These are phyloP conservation scores for Hypsibius dujardini DNA, from an alignment of 1,140 invertebrate species.

Conservation along the genomic window DNA sequence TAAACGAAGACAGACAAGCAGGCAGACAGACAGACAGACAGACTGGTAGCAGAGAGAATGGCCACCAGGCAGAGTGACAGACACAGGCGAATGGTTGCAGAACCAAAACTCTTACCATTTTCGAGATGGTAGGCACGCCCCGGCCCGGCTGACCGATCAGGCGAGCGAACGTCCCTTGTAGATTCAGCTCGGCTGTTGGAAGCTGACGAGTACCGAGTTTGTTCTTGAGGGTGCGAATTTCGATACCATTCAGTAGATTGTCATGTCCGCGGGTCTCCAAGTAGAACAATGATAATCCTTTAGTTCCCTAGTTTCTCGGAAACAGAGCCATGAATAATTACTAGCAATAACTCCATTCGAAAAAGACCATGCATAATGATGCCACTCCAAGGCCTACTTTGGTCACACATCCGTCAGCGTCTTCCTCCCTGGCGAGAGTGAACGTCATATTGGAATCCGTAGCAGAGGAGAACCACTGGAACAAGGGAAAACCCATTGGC, in stretches of 20 bases:
- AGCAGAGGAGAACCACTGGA: slow-evolving; percentile 44
- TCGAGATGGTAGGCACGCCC: slow-evolving; percentile 40
- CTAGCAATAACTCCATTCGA: too few species aligned
- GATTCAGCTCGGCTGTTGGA: slow-evolving; percentile 43
- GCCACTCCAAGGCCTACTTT: too few species aligned
- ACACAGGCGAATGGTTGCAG: too few species aligned
- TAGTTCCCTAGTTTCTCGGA: too few species aligned
- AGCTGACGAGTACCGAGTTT: slow-evolving; percentile 43
- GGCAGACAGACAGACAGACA: too few species aligned
- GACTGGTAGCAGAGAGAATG: too few species aligned
- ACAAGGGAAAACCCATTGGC: too few species aligned
- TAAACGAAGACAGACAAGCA: too few species aligned
- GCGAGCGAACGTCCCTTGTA: slow-evolving; percentile 38
- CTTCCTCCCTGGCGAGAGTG: slow-evolving; percentile 39
- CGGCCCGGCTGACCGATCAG: slow-evolving; percentile 36
- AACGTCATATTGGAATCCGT: slow-evolving; percentile 43
- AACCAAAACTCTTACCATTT: slow-evolving; percentile 41
- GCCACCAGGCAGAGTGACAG: too few species aligned
- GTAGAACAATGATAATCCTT: slow-evolving; percentile 41
- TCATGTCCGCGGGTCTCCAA: slow-evolving; percentile 33
- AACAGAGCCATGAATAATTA: too few species aligned
- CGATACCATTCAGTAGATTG: slow-evolving; percentile 39
- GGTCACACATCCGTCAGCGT: slow-evolving; percentile 33
- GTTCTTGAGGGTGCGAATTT: slow-evolving; percentile 41
- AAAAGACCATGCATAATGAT: too few species aligned